Percentiles rank a stretch among this genome's conserved stretches.
Evolutionary conservation across 2,888 invertebrate genomes (phyloP).

Genomic region (Chloroclystis v-ata): DNA sequence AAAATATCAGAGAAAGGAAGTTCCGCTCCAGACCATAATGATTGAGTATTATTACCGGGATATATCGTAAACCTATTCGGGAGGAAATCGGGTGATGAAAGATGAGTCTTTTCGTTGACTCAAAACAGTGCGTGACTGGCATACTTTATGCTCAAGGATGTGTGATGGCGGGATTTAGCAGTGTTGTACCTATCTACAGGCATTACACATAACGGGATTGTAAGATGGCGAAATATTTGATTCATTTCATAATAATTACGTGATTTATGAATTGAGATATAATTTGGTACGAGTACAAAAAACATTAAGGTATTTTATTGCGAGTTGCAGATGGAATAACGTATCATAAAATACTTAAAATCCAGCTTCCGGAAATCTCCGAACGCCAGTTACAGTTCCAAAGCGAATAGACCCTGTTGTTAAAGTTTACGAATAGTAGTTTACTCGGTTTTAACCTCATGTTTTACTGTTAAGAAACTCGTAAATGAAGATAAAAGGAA

Average conservation of each 20-base stretch:
- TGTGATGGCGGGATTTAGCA: background rate
- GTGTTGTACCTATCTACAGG: no score
- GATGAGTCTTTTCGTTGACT: conserved; percentile 52
- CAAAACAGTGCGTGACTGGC: conserved; percentile 57
- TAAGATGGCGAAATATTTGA: background rate
- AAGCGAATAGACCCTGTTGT: conserved; percentile 15
- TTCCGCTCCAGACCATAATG: conserved; percentile 35
- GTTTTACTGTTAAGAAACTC: conserved; percentile 10
- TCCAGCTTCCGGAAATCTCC: conserved; percentile 14
- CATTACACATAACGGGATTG: no score
- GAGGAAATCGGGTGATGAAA: conserved; percentile 54
- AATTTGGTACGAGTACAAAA: no score
- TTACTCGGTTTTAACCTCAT: conserved; percentile 13
- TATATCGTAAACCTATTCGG: conserved; percentile 51
- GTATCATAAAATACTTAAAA: conserved; percentile 17
- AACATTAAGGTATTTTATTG: background rate
- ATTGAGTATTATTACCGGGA: conserved; percentile 50
- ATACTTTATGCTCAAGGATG: conserved; percentile 26
- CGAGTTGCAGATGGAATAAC: conserved; percentile 1
- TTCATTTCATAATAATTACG: no score
- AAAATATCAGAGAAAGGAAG: conserved; percentile 24
- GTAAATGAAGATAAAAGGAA: conserved; percentile 7
- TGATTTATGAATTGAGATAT: no score
- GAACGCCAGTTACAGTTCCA: conserved; percentile 23
- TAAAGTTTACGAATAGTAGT: conserved; percentile 17